Evolutionary conservation across 2,888 invertebrate species (phyloP).

Genomic region (Dicyrtoma fusca): DNA sequence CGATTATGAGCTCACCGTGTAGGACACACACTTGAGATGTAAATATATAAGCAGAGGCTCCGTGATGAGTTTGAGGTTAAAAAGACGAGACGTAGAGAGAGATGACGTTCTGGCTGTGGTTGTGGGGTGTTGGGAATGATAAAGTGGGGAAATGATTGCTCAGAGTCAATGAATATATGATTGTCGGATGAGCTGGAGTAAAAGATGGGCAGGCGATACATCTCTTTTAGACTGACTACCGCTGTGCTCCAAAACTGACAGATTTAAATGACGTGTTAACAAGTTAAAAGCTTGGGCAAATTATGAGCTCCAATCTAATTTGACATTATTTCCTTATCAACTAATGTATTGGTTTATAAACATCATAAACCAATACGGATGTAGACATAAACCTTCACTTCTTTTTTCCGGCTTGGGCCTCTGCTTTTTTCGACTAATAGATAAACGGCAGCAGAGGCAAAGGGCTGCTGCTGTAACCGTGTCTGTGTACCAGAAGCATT

Average conservation of each 20-base stretch:
- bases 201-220: slow-evolving; percentile 9
- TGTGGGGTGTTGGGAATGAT: background rate
- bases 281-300: slow-evolving; percentile 43
- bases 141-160: slow-evolving; percentile 15
- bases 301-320: slow-evolving; percentile 38
- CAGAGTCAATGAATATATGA: slow-evolving; percentile 7
- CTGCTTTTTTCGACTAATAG: too few relatives aligned
- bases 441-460: too few relatives aligned
- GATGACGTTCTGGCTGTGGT: background rate
- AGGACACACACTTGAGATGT: too few relatives aligned
- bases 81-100: background rate
- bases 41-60: background rate
- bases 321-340: slow-evolving; percentile 33
- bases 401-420: too few relatives aligned
- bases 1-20: too few relatives aligned
- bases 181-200: slow-evolving; percentile 6
- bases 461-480: too few relatives aligned
- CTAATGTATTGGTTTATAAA: slow-evolving; percentile 40
- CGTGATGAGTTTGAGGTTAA: background rate
- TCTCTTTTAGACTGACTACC: slow-evolving; percentile 29
- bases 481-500: too few relatives aligned
- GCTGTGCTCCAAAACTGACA: slow-evolving; percentile 40
- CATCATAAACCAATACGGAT: slow-evolving; percentile 30
- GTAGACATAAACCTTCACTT: background rate
- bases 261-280: slow-evolving; percentile 49